A percentile compares a stretch with the other conserved stretches of the same genome.
Evolutionary conservation across 2,888 invertebrate genomes (phyloP).

Genomic region (Drepana falcataria): DNA sequence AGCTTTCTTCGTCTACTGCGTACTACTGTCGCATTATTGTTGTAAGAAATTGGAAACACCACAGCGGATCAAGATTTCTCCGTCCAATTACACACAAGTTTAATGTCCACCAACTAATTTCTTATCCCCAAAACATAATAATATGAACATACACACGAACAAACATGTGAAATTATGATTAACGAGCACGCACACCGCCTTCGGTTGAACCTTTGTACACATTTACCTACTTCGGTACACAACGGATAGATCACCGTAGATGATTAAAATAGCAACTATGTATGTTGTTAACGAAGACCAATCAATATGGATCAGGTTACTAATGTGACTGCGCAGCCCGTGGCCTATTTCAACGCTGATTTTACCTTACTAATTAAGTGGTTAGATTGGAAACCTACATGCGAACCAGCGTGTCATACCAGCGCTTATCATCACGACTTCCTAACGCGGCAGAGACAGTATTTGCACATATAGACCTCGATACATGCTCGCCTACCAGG

Average conservation of each 20-base stretch:
- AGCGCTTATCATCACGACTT: too few relatives aligned
- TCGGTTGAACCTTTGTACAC: constrained; percentile 37
- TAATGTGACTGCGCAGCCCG: constrained; percentile 14
- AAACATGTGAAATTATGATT: constrained; percentile 79
- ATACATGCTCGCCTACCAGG: too few relatives aligned
- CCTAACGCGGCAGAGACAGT: too few relatives aligned
- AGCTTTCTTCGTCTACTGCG: too few relatives aligned
- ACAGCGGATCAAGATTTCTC: constrained; percentile 30
- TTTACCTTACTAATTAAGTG: too few relatives aligned
- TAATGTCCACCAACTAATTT: constrained; percentile 80
- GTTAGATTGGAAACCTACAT: too few relatives aligned
- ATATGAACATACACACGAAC: constrained; percentile 75
- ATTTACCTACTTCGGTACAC: constrained; percentile 35
- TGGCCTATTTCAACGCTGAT: too few relatives aligned
- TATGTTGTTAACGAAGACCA: constrained; percentile 40
- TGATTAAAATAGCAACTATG: constrained; percentile 48
- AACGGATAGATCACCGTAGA: constrained; percentile 65
- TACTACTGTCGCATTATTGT: too few relatives aligned
- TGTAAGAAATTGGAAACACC: too few relatives aligned
- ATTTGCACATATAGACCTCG: too few relatives aligned
- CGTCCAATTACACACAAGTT: constrained; percentile 48
- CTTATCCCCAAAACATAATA: constrained; percentile 80
- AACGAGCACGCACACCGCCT: constrained; percentile 68
- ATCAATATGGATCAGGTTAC: constrained; percentile 48
- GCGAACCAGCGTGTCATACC: too few relatives aligned